Percentiles rank a stretch among this genome's conserved stretches.
phyloP scores from a whole-genome alignment of 2,113 vertebrate species.

The Antigone vipio region DNA sequence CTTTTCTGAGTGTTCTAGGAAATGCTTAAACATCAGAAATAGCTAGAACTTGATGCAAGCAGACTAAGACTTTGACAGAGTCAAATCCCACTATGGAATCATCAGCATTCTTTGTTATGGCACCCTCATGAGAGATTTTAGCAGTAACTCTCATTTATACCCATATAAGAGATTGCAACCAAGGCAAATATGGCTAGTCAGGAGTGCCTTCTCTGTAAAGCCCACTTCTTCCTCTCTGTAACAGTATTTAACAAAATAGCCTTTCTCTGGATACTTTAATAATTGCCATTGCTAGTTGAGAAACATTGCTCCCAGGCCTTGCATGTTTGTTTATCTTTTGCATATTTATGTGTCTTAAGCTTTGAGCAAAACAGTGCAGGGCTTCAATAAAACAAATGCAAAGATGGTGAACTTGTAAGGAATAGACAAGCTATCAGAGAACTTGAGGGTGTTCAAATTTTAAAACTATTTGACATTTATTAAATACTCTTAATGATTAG shows the following conservation, averaged over 20 bases:
- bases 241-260: neutral
- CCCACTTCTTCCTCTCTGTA: neutral
- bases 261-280: neutral
- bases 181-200: neutral
- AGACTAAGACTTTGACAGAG: neutral
- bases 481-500: neutral
- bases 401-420: neutral
- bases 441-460: neutral
- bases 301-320: neutral
- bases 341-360: neutral
- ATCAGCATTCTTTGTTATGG: neutral
- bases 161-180: neutral
- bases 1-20: neutral
- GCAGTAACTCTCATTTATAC: neutral
- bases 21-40: neutral
- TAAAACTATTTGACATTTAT: neutral
- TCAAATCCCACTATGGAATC: neutral
- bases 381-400: neutral
- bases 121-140: neutral
- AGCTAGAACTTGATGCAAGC: neutral
- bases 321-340: neutral
- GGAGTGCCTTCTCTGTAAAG: neutral
- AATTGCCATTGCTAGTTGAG: neutral
- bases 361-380: neutral
- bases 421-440: neutral